Evolutionary conservation across 2,797 vertebrate genomes (phyloP).

Genomic region (Micromesistius poutassou): DNA sequence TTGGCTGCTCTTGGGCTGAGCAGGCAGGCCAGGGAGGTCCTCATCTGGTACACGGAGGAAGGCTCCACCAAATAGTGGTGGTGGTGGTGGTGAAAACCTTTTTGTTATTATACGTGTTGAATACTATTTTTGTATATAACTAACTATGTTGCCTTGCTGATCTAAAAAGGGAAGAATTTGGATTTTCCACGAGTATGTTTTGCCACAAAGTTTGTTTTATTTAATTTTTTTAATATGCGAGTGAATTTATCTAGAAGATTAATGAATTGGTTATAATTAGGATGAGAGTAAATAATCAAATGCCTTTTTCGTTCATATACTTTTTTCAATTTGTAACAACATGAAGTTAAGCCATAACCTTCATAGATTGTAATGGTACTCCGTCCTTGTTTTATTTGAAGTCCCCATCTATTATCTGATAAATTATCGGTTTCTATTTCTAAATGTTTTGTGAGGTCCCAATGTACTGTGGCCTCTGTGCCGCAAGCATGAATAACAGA

Average conservation of each 20-base stretch:
- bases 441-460: background rate
- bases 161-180: constrained; percentile 6
- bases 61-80: constrained; percentile 48
- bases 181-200: constrained; percentile 14
- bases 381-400: background rate
- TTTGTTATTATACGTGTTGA: constrained; percentile 27
- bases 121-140: constrained; percentile 38
- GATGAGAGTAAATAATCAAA: background rate
- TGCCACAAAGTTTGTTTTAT: constrained; percentile 5
- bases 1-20: constrained; percentile 74
- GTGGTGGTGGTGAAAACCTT: background rate
- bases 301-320: background rate
- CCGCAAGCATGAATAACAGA: background rate
- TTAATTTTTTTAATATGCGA: background rate
- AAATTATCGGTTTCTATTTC: background rate
- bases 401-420: background rate
- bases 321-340: background rate
- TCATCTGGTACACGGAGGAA: constrained; percentile 76
- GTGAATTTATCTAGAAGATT: background rate
- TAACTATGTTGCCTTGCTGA: constrained; percentile 21
- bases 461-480: background rate
- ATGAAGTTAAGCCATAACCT: background rate
- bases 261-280: background rate
- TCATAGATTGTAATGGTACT: background rate
- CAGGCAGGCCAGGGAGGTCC: constrained; percentile 70